Conservation (phyloP, 2,797 vertebrate genomes). For the Cossypha heuglini region DNA sequence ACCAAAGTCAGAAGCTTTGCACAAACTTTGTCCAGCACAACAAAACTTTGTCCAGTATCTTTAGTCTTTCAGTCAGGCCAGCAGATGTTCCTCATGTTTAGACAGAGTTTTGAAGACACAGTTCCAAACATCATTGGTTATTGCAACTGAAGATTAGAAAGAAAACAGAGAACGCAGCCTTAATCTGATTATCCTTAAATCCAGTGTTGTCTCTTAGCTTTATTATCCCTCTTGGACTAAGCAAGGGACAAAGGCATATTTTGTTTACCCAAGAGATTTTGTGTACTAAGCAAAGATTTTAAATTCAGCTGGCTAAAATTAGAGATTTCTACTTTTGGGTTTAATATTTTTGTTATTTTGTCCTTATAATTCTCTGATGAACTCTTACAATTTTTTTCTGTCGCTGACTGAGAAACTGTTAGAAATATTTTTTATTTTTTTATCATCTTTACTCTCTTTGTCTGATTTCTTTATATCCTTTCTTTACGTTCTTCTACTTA, state of each 20-base stretch:
- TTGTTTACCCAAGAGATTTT: constrained; percentile 18
- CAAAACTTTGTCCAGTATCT: neutral
- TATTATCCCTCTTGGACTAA: neutral
- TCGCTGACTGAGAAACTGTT: neutral
- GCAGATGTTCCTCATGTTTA: neutral
- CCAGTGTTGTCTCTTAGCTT: constrained; percentile 1
- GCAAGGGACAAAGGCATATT: neutral
- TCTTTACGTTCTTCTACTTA: neutral
- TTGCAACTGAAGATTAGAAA: neutral
- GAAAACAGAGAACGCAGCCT: neutral
- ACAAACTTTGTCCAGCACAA: neutral
- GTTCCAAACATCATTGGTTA: neutral
- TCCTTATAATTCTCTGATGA: neutral
- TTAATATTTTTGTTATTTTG: neutral
- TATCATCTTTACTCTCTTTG: neutral
- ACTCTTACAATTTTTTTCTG: neutral
- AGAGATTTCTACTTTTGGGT: neutral
- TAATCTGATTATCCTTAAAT: constrained; percentile 53
- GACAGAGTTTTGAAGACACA: neutral
- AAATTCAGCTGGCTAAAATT: neutral
- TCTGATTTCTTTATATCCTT: neutral
- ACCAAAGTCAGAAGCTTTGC: neutral
- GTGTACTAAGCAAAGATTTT: neutral
- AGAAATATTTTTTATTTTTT: neutral
- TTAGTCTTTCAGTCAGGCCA: neutral